A percentile compares a stretch with the other conserved stretches of the same genome.
Evolutionary conservation across 2,888 invertebrate species (phyloP).

Genomic region (Meteorus cinctellus): DNA sequence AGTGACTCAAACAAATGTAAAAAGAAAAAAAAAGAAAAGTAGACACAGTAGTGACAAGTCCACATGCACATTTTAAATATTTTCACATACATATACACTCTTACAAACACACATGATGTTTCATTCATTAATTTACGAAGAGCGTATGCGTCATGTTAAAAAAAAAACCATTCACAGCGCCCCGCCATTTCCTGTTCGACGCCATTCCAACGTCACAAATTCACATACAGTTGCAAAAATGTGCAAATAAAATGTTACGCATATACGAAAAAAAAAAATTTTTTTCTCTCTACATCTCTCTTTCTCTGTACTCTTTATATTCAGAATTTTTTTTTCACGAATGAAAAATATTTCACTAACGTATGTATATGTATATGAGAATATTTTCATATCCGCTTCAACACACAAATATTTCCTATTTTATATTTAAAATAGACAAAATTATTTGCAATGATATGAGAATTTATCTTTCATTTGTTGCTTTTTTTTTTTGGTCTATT

Average conservation of each 20-base stretch:
- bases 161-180: constrained; percentile 18
- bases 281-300: background rate
- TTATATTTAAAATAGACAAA: no score
- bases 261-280: background rate
- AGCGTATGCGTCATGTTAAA: constrained; percentile 18
- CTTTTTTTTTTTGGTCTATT: no score
- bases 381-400: background rate
- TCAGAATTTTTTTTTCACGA: background rate
- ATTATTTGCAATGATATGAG: no score
- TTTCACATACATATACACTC: background rate
- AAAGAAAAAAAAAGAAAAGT: background rate
- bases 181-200: constrained; percentile 7
- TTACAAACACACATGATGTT: background rate
- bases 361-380: background rate
- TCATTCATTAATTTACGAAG: constrained; percentile 12
- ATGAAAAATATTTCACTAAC: background rate
- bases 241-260: background rate
- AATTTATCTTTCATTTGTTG: no score
- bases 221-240: background rate
- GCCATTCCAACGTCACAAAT: background rate
- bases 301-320: background rate
- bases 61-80: background rate
- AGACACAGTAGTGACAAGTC: no score
- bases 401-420: background rate
- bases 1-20: background rate